A percentile compares a stretch with the other conserved stretches of the same genome.
Evolutionary conservation across 2,888 invertebrate genomes (phyloP).

Genomic region (Papilio protenor): DNA sequence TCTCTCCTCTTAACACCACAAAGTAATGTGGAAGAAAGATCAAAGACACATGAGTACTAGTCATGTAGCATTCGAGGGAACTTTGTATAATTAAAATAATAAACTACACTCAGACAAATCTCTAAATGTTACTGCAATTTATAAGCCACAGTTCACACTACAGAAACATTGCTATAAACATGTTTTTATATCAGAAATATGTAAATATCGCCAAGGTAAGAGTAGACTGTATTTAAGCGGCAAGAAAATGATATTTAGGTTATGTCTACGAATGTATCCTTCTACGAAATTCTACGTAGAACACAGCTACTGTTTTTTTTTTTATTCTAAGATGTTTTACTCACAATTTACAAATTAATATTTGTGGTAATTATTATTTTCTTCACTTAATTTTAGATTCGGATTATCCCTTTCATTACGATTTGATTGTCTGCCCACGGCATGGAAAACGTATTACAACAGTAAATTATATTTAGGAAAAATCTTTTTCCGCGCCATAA

Average conservation of each 20-base stretch:
- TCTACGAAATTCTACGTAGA: neutral
- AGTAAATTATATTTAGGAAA: neutral
- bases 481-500: neutral
- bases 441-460: neutral
- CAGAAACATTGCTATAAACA: neutral
- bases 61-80: neutral
- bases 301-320: neutral
- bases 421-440: neutral
- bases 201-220: neutral
- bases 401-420: neutral
- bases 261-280: neutral
- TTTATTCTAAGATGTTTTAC: neutral
- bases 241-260: neutral
- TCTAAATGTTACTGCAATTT: neutral
- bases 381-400: neutral
- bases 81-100: conserved; percentile 8
- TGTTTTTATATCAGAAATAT: neutral
- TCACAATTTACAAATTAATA: neutral
- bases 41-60: neutral
- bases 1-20: conserved; percentile 22
- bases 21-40: neutral
- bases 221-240: neutral
- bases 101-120: conserved; percentile 1
- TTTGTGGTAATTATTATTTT: neutral
- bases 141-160: neutral